phyloP scores from a whole-genome alignment of 2,797 vertebrate species.

The Pipistrellus pipistrellus region DNA sequence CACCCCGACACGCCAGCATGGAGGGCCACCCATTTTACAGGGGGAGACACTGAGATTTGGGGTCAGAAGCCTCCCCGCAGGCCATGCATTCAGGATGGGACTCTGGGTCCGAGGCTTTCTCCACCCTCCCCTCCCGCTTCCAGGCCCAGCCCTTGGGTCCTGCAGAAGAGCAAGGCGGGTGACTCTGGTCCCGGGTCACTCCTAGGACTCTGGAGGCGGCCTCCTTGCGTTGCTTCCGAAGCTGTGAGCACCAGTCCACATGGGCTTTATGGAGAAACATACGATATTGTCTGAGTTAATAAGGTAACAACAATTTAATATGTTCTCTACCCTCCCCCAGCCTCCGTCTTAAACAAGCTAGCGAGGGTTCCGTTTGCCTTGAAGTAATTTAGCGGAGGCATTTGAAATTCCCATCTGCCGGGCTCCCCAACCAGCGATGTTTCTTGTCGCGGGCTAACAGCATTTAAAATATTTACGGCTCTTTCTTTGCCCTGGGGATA shows the following conservation, averaged over 20 bases:
- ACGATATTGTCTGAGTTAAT: conserved; percentile 81
- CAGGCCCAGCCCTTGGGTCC: neutral
- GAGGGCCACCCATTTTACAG: neutral
- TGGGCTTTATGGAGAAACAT: conserved; percentile 72
- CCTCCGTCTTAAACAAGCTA: conserved; percentile 70
- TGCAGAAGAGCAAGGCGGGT: neutral
- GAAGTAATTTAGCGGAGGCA: conserved; percentile 84
- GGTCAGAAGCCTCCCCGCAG: neutral
- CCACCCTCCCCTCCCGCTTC: neutral
- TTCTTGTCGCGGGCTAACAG: conserved; percentile 85
- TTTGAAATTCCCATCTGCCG: conserved; percentile 84
- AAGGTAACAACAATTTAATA: conserved; percentile 82
- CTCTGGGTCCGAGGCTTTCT: neutral
- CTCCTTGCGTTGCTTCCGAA: neutral
- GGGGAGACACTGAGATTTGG: neutral
- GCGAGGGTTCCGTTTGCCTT: conserved; percentile 77
- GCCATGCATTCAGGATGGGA: neutral
- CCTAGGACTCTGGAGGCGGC: conserved; percentile 21
- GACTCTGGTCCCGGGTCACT: neutral
- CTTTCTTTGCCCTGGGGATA: conserved; percentile 85
- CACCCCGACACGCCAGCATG: neutral
- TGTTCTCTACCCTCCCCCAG: conserved; percentile 47
- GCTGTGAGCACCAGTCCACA: conserved; percentile 67
- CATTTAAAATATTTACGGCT: conserved; percentile 88
- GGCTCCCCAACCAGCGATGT: conserved; percentile 81